phyloP scores from a whole-genome alignment of 2,888 invertebrate genomes.

The Apamea anceps region DNA sequence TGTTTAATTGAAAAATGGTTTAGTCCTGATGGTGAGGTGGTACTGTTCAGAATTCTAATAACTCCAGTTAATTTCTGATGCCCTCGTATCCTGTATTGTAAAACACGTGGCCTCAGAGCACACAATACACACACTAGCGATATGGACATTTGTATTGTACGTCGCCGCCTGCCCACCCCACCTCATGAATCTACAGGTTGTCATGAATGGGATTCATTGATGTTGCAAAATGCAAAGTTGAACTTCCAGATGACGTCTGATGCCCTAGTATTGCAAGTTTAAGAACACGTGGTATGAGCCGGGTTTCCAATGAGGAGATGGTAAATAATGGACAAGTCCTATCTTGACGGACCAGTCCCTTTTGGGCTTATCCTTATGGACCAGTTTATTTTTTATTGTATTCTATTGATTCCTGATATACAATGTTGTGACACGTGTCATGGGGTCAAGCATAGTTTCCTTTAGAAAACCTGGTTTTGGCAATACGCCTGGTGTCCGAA shows the following conservation, averaged over 20 bases:
- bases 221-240: neutral
- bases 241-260: neutral
- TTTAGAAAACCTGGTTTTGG: too few species aligned
- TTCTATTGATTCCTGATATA: neutral
- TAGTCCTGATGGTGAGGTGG: too few species aligned
- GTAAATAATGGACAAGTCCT: neutral
- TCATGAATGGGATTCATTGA: neutral
- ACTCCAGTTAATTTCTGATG: neutral
- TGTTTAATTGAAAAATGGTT: too few species aligned
- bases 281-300: neutral
- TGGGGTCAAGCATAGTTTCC: too few species aligned
- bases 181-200: neutral
- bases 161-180: neutral
- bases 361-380: neutral
- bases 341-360: too few species aligned
- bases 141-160: too few species aligned
- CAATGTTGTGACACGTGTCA: too few species aligned
- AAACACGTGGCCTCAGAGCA: neutral
- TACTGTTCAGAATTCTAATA: neutral
- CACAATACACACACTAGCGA: neutral
- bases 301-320: neutral
- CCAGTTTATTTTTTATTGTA: neutral
- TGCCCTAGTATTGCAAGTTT: slow-evolving; percentile 3
- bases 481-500: too few species aligned
- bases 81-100: neutral